Evolutionary conservation across 1,140 invertebrate genomes (phyloP).

Genomic region (Aphidius ervi): DNA sequence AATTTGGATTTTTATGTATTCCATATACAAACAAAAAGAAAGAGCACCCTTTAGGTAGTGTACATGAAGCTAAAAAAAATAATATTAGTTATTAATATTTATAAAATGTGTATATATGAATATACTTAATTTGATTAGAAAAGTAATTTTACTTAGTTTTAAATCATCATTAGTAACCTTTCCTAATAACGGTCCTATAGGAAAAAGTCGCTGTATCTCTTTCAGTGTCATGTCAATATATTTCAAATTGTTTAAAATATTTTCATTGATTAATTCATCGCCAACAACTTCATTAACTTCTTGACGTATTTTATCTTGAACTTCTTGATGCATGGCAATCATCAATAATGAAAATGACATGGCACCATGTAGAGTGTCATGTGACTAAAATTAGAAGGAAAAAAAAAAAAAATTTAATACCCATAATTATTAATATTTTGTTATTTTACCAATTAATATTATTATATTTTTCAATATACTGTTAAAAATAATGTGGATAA

Average conservation of each 20-base stretch:
- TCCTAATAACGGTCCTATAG: constrained; percentile 59
- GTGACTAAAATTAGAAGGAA: no score
- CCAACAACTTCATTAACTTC: constrained; percentile 55
- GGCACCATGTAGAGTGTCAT: neutral
- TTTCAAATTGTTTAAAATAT: constrained; percentile 56
- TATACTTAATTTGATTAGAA: no score
- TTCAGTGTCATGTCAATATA: constrained; percentile 62
- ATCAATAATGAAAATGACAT: neutral
- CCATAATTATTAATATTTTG: no score
- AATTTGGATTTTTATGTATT: constrained; percentile 57
- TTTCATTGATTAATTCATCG: constrained; percentile 47
- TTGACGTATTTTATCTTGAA: constrained; percentile 45
- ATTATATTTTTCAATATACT: no score
- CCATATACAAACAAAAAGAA: constrained; percentile 20
- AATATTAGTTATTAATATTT: neutral
- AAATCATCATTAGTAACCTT: constrained; percentile 50
- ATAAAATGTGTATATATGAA: no score
- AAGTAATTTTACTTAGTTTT: constrained; percentile 29
- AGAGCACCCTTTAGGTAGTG: constrained; percentile 25
- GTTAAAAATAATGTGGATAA: no score
- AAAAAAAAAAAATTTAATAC: no score
- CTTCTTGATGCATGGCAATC: constrained; percentile 7
- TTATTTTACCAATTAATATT: no score
- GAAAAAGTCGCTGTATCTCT: constrained; percentile 57
- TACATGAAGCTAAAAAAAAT: constrained; percentile 22